Conservation (phyloP, 2,113 vertebrate species). For the Rhinopomastus cyanomelas region DNA sequence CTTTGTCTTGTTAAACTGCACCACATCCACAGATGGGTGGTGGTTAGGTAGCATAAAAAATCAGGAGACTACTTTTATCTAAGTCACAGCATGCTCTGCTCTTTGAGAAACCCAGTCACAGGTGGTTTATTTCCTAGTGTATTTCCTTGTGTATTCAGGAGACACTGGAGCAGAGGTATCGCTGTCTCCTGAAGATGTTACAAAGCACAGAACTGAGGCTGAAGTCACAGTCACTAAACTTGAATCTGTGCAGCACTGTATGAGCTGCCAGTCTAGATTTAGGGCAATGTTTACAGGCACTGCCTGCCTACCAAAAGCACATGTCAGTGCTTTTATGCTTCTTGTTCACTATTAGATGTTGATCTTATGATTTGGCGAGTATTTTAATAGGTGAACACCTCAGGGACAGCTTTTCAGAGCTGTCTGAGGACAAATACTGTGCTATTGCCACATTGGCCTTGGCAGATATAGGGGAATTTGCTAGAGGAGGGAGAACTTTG, state of each 20-base stretch:
- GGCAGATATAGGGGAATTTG: neutral
- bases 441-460: neutral
- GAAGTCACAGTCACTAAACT: neutral
- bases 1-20: neutral
- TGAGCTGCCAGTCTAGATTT: neutral
- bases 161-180: neutral
- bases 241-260: neutral
- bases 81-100: neutral
- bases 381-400: neutral
- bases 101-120: neutral
- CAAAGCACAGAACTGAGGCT: neutral
- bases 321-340: neutral
- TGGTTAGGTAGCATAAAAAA: neutral
- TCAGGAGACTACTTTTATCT: neutral
- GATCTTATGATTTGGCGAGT: neutral
- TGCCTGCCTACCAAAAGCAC: neutral
- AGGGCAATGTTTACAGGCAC: neutral
- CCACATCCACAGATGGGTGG: neutral
- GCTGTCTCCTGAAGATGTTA: neutral
- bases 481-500: neutral
- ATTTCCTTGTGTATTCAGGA: neutral
- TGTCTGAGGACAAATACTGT: neutral
- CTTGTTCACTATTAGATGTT: neutral
- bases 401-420: neutral
- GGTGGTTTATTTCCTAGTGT: neutral